These are phyloP conservation scores for Cataglyphis hispanica DNA, from an alignment of 1,140 invertebrate genomes.

Conservation along the genomic window DNA sequence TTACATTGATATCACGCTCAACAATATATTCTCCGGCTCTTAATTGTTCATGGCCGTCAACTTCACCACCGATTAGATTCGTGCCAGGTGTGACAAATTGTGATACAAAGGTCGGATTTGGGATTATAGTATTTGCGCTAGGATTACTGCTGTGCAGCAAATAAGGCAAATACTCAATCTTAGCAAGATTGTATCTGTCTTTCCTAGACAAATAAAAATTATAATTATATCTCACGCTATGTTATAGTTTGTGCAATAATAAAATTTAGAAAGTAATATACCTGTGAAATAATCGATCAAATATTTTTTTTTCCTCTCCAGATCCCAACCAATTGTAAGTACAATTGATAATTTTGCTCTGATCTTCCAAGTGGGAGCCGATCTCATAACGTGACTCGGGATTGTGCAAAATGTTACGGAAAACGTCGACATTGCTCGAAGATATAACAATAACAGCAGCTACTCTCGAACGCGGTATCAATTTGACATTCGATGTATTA, in stretches of 20 bases:
- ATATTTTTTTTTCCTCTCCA: constrained; percentile 92
- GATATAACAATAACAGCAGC: constrained; percentile 96
- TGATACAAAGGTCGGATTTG: constrained; percentile 91
- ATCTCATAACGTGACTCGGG: constrained; percentile 96
- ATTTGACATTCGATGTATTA: constrained; percentile 88
- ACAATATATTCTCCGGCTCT: constrained; percentile 94
- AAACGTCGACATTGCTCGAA: constrained; percentile 96
- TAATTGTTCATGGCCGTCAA: constrained; percentile 94
- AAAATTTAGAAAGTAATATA: constrained; percentile 78
- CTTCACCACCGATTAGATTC: constrained; percentile 94
- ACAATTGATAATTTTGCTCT: constrained; percentile 97
- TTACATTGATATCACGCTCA: constrained; percentile 95
- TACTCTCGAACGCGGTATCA: constrained; percentile 95
- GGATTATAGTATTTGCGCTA: constrained; percentile 91
- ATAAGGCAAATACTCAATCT: constrained; percentile 94
- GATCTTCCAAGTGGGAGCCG: constrained; percentile 97
- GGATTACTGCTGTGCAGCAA: constrained; percentile 94
- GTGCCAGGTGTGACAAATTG: constrained; percentile 90
- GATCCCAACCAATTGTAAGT: constrained; percentile 97
- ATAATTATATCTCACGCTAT: constrained; percentile 2
- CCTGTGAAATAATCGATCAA: constrained; percentile 93
- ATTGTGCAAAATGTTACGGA: constrained; percentile 97
- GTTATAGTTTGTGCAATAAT: not conserved
- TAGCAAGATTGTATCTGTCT: constrained; percentile 96
- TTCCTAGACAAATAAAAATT: constrained; percentile 87